phyloP scores from a whole-genome alignment of 1,140 invertebrate species.

The Diorhabda elongata region DNA sequence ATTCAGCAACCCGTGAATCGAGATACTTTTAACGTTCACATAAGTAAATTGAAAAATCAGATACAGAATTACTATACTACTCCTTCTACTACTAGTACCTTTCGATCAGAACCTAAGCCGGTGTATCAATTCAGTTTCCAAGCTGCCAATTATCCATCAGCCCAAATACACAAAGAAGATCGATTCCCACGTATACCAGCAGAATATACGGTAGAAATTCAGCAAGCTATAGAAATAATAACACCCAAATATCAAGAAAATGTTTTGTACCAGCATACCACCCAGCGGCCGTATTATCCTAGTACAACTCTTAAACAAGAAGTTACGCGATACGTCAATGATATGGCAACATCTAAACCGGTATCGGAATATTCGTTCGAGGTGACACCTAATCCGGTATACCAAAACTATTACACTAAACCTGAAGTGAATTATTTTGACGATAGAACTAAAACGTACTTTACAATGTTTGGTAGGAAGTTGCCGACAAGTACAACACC shows the following conservation, averaged over 20 bases:
- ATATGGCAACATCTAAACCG: constrained; percentile 26
- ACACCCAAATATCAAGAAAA: constrained; percentile 24
- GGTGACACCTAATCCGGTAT: constrained; percentile 59
- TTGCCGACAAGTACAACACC: constrained; percentile 54
- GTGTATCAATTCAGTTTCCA: constrained; percentile 60
- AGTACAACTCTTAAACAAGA: constrained; percentile 42
- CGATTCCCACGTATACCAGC: constrained; percentile 59
- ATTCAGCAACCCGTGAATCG: constrained; percentile 33
- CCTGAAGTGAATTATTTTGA: constrained; percentile 67
- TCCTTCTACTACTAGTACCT: constrained; percentile 43
- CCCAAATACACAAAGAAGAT: constrained; percentile 51
- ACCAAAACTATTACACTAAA: constrained; percentile 65
- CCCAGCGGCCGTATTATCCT: constrained; percentile 45
- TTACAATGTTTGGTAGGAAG: constrained; percentile 72
- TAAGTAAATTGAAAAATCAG: constrained; percentile 45
- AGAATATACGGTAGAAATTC: constrained; percentile 56
- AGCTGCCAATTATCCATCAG: constrained; percentile 49
- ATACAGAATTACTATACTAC: constrained; percentile 47
- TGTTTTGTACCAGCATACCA: constrained; percentile 44
- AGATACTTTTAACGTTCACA: constrained; percentile 42
- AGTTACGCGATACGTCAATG: constrained; percentile 20
- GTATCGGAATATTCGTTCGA: constrained; percentile 41
- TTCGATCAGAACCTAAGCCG: constrained; percentile 48
- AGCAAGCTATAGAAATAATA: constrained; percentile 42
- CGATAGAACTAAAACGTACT: constrained; percentile 72